Evolutionary conservation across 2,113 vertebrate species (phyloP).

Genomic region (Carassius carassius): DNA sequence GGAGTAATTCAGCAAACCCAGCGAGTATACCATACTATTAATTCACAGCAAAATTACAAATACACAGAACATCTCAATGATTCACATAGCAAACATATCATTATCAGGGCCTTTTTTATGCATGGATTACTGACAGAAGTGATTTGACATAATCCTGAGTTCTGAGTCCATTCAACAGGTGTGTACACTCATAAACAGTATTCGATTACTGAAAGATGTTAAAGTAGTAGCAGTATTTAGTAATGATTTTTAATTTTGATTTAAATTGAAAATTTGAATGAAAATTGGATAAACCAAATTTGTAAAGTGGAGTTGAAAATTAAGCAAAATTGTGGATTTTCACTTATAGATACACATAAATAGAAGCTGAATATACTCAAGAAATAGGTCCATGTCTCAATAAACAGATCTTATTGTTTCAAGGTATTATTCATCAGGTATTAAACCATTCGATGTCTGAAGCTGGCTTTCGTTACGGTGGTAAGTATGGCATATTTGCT

Average conservation of each 20-base stretch:
- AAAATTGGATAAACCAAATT: neutral
- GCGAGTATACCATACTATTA: constrained; percentile 43
- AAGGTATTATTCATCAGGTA: neutral
- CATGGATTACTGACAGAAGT: neutral
- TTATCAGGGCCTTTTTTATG: neutral
- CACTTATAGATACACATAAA: neutral
- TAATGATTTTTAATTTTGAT: neutral
- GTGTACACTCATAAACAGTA: neutral
- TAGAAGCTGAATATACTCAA: neutral
- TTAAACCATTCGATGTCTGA: constrained; percentile 9
- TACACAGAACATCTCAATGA: neutral
- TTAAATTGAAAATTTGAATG: neutral
- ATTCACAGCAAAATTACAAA: neutral
- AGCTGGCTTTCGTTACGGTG: constrained; percentile 47
- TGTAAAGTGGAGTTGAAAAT: neutral
- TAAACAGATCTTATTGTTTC: constrained; percentile 14
- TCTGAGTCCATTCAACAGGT: neutral
- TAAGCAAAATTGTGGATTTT: neutral
- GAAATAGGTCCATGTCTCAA: neutral
- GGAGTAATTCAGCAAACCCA: constrained; percentile 63
- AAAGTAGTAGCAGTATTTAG: neutral
- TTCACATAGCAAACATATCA: neutral
- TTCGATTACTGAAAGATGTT: neutral
- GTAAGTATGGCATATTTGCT: constrained; percentile 73
- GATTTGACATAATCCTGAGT: neutral